These are phyloP conservation scores for Apocrypta bakeri DNA, from an alignment of 1,140 invertebrate species.

Conservation along the genomic window DNA sequence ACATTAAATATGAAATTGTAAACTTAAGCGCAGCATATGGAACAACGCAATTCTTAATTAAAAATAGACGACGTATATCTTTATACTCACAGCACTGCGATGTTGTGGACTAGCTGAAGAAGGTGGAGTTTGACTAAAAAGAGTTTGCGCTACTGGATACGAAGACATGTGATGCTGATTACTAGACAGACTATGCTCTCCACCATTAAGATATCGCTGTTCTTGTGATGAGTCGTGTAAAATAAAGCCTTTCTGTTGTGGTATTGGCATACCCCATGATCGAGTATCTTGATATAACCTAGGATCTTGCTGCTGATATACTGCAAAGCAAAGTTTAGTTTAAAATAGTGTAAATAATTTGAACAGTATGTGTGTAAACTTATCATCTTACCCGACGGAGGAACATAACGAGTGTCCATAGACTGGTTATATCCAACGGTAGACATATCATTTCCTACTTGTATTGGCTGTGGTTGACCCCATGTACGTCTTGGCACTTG, in stretches of 20 bases:
- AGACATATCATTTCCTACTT: slow-evolving; percentile 71
- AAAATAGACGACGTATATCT: not conserved
- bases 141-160: slow-evolving; percentile 67
- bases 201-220: slow-evolving; percentile 72
- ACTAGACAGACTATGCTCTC: slow-evolving; percentile 72
- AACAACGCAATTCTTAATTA: not conserved
- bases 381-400: slow-evolving; percentile 56
- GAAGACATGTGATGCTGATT: slow-evolving; percentile 70
- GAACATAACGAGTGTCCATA: slow-evolving; percentile 65
- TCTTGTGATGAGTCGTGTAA: slow-evolving; percentile 70
- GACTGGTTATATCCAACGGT: slow-evolving; percentile 68
- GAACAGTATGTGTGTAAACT: not conserved
- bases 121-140: slow-evolving; percentile 73
- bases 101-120: slow-evolving; percentile 73
- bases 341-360: not conserved
- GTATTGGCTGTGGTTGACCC: slow-evolving; percentile 79
- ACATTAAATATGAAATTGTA: not conserved
- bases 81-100: slow-evolving; percentile 70
- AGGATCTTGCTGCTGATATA: slow-evolving; percentile 68
- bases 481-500: slow-evolving; percentile 82
- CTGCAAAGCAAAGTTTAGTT: slow-evolving; percentile 51
- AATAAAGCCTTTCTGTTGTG: slow-evolving; percentile 71
- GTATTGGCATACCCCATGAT: slow-evolving; percentile 66
- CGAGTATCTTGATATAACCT: slow-evolving; percentile 71
- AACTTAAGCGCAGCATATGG: not conserved